Conservation (phyloP, 2,888 invertebrate species). For the Apantesis nais region DNA sequence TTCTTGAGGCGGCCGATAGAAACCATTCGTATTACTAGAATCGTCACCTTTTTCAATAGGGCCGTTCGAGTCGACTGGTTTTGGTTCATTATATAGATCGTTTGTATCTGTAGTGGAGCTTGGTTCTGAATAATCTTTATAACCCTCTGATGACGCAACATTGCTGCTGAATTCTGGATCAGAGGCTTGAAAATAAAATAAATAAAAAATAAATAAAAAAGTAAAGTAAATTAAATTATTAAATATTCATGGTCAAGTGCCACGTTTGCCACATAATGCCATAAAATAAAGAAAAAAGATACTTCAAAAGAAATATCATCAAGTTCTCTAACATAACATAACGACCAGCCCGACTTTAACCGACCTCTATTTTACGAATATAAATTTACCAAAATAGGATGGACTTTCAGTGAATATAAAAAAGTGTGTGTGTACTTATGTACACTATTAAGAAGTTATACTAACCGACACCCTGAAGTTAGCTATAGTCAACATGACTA, state of each 20-base stretch:
- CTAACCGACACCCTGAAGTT: too few relatives aligned
- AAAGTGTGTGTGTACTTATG: too few relatives aligned
- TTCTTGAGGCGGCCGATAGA: not conserved
- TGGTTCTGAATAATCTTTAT: conserved; percentile 6
- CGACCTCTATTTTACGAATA: not conserved
- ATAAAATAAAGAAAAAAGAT: not conserved
- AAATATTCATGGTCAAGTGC: not conserved
- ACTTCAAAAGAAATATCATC: too few relatives aligned
- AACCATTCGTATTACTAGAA: not conserved
- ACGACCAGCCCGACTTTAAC: not conserved
- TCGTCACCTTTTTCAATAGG: not conserved
- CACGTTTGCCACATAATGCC: not conserved
- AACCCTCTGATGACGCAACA: not conserved
- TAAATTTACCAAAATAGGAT: not conserved
- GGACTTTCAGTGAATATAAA: too few relatives aligned
- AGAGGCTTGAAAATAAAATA: conserved; percentile 2
- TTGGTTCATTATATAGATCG: not conserved
- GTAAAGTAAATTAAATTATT: not conserved
- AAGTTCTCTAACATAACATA: not conserved
- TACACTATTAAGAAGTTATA: too few relatives aligned
- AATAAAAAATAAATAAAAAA: conserved; percentile 4
- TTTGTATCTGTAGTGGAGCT: not conserved
- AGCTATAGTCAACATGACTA: too few relatives aligned
- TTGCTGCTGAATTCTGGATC: not conserved
- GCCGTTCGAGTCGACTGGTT: not conserved